Conservation (phyloP, 2,888 invertebrate species). For the Elgonia sp. region DNA sequence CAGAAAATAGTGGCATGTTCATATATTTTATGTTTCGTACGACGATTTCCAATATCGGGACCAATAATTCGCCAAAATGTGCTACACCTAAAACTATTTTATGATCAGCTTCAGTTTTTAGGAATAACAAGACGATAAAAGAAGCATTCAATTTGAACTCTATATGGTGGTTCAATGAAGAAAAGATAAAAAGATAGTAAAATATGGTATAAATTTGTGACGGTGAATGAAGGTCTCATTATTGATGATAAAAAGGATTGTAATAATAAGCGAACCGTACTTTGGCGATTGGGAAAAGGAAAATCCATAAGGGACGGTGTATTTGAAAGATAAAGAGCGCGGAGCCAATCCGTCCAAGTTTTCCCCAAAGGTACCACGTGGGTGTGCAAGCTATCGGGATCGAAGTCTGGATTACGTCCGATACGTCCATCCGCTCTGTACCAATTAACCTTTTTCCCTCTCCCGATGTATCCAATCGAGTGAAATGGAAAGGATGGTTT, state of each 20-base stretch:
- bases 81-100: conserved; percentile 46
- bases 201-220: conserved; percentile 70
- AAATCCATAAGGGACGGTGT: conserved; percentile 61
- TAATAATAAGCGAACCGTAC: conserved; percentile 60
- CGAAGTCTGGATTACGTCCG: conserved; percentile 80
- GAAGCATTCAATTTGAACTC: no score
- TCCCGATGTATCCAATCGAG: conserved; percentile 81
- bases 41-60: conserved; percentile 45
- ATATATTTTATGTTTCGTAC: conserved; percentile 31
- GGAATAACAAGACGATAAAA: conserved; percentile 58
- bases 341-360: conserved; percentile 66
- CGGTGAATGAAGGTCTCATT: conserved; percentile 54
- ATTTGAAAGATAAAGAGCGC: conserved; percentile 63
- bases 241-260: conserved; percentile 65
- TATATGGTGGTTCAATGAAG: no score
- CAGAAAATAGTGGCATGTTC: conserved; percentile 23
- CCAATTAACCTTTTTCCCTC: conserved; percentile 83
- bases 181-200: conserved; percentile 55
- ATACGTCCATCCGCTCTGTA: conserved; percentile 81
- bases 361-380: conserved; percentile 62
- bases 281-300: conserved; percentile 49
- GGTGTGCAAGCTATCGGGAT: conserved; percentile 62
- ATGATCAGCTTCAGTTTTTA: conserved; percentile 46
- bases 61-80: conserved; percentile 64
- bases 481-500: conserved; percentile 82